A percentile compares a stretch with the other conserved stretches of the same genome.
phyloP scores from a whole-genome alignment of 2,113 vertebrate species.

The Myotis davidii region DNA sequence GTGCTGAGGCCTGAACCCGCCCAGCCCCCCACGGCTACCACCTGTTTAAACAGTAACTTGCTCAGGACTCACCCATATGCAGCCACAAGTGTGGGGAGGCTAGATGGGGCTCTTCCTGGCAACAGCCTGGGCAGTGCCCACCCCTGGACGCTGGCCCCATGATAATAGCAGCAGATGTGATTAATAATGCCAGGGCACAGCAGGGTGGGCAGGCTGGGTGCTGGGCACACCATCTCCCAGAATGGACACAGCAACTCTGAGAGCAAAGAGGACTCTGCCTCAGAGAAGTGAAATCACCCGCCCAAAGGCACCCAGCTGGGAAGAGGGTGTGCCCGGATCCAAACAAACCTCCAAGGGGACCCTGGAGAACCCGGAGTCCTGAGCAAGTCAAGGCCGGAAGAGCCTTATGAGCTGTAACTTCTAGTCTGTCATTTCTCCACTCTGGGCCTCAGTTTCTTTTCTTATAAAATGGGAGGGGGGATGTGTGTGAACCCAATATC shows the following conservation, averaged over 20 bases:
- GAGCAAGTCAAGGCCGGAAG: background rate
- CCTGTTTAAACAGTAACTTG: constrained; percentile 79
- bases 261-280: background rate
- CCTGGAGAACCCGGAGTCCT: background rate
- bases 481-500: background rate
- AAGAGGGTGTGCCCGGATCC: background rate
- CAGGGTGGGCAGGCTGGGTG: background rate
- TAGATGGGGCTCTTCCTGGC: constrained; percentile 29
- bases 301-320: background rate
- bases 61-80: constrained; percentile 46
- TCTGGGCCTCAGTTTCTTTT: background rate
- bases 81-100: constrained; percentile 61
- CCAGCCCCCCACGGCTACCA: constrained; percentile 53
- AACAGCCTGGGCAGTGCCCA: background rate
- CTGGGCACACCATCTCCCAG: background rate
- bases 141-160: background rate
- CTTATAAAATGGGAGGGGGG: background rate
- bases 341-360: background rate
- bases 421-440: background rate
- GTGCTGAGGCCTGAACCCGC: constrained; percentile 19
- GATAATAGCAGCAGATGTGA: constrained; percentile 21
- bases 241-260: background rate
- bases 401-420: background rate
- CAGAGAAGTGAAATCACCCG: background rate
- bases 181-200: background rate